These are phyloP conservation scores for Decapterus maruadsi DNA, from an alignment of 2,797 vertebrate genomes.

Conservation along the genomic window DNA sequence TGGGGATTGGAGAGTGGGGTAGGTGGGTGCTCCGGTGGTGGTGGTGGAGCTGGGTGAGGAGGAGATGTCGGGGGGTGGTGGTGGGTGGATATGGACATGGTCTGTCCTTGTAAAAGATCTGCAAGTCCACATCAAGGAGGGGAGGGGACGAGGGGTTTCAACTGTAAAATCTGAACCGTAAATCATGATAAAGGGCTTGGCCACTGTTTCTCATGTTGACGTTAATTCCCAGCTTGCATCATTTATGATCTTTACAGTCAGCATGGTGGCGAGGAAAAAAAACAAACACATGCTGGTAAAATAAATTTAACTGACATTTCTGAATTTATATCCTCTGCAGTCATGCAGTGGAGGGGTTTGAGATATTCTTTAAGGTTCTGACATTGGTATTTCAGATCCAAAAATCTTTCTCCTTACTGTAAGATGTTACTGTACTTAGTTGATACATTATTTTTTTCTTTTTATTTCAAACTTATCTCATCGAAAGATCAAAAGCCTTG, in stretches of 20 bases:
- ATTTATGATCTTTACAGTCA: conserved; percentile 78
- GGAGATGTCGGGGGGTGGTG: not conserved
- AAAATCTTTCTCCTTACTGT: conserved; percentile 5
- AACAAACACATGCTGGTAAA: conserved; percentile 61
- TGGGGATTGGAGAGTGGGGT: conserved; percentile 89
- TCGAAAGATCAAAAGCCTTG: conserved; percentile 9
- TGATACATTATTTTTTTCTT: not conserved
- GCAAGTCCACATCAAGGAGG: conserved; percentile 82
- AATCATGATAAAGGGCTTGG: conserved; percentile 89
- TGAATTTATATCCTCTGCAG: conserved; percentile 61
- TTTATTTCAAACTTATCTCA: not conserved
- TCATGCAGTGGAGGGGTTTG: conserved; percentile 4
- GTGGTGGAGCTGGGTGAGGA: conserved; percentile 42
- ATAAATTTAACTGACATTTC: conserved; percentile 61
- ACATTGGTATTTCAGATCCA: conserved; percentile 35
- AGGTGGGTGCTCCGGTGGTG: conserved; percentile 72
- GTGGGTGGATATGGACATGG: conserved; percentile 82
- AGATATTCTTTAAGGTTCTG: conserved; percentile 3
- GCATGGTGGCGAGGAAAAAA: conserved; percentile 44
- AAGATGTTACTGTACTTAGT: not conserved
- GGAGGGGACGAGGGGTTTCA: conserved; percentile 81
- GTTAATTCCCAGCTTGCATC: conserved; percentile 65
- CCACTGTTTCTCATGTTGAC: conserved; percentile 60
- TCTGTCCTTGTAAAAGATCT: conserved; percentile 94
- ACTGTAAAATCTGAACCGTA: conserved; percentile 89